Percentiles rank a stretch among this genome's conserved stretches.
Evolutionary conservation across 2,113 vertebrate genomes (phyloP).

Genomic region (Meriones unguiculatus): DNA sequence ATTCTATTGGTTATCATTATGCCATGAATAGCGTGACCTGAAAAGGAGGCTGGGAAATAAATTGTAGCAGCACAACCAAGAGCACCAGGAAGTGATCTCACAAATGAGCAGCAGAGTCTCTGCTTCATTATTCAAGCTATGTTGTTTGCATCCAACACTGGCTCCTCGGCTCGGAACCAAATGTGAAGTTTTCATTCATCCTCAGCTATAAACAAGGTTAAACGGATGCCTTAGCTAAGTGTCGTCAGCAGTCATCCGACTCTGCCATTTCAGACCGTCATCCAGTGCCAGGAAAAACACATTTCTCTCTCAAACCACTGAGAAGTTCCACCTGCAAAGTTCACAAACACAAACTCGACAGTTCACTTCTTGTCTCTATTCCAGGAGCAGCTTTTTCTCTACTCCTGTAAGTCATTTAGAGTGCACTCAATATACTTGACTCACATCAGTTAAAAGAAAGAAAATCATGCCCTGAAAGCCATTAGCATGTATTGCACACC

Average conservation of each 20-base stretch:
- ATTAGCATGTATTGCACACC: neutral
- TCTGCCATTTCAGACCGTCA: neutral
- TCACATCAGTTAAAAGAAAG: neutral
- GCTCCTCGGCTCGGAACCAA: slow-evolving; percentile 14
- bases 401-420: neutral
- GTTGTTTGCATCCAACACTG: neutral
- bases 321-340: neutral
- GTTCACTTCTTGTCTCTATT: neutral
- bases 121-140: neutral
- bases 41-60: neutral
- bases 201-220: neutral
- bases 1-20: neutral
- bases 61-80: neutral
- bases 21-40: neutral
- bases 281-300: neutral
- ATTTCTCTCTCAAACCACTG: neutral
- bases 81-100: neutral
- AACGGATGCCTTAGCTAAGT: neutral
- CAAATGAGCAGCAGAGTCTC: neutral
- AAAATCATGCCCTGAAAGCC: slow-evolving; percentile 40
- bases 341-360: neutral
- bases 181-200: neutral
- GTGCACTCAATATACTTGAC: neutral
- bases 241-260: neutral
- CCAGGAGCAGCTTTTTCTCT: neutral